Evolutionary conservation across 1,140 invertebrate species (phyloP), one percentile per base, ranked within the genome.

Genomic region (Bombus breviceps): DNA sequence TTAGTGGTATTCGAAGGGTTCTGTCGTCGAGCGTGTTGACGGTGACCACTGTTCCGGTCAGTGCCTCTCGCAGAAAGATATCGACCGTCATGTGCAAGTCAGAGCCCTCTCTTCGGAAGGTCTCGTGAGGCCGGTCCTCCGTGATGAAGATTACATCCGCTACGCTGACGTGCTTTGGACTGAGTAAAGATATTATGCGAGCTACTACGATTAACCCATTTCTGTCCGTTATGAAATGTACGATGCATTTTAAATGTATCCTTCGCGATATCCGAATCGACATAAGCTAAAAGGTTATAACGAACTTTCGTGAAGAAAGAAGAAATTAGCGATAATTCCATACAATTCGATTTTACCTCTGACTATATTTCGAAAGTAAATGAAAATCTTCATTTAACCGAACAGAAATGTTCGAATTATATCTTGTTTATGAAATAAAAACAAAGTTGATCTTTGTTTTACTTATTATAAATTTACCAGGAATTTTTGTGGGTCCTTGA

Each of bases 131-230:
- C 89, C 97, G 97, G 92, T 99, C 98, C 93, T 97, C 97, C 9
- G 97, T 97, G 68, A 98, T 96, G 93, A 99, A 99, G 77, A 98
- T 96, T 59, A 99, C 97, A 93, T 99, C 98, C 43, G 97, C 97
- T 95, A 89, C 43, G 37, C 79, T 76, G 80, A 90, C 88, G 59
- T 89, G 74, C 83, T 78, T 83, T 72, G 13, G 85, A 79, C 81
- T 89, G 77, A 83, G 85, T 86, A 83, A 83, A 89, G 81, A 84
- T 82, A 89, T 89, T 82, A 89, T 72, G 59, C 71, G 71, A 62
- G 39, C 69, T 34, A 53, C 81, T 66, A 83, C 88, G 41, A 83
- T 86, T 89, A 86, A 83, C 83, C 76, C 84, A 85, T 81, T 85
- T 85, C 84, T 81, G 84, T 75, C 84, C 79, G 71, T 5, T 22